Evolutionary conservation across 2,888 invertebrate genomes (phyloP), one percentile per base, ranked within the genome.

Genomic region (Linnaemya tessellans): DNA sequence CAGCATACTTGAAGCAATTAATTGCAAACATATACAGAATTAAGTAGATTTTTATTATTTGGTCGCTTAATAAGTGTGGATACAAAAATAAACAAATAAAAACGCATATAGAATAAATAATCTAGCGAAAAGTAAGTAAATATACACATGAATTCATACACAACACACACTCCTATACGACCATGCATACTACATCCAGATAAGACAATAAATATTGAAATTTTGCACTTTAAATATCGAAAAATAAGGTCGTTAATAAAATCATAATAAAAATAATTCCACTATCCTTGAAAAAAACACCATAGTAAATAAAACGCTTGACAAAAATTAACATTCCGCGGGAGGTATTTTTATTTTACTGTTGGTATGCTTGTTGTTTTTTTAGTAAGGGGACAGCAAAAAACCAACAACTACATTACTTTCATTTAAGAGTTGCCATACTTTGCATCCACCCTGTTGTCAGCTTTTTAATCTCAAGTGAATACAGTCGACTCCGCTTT

Each of bases 141-240:
- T 13, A 49, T 8, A n/a, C 30, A 30, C 30, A 30, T 30, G 30
- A 30, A 30, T 30, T 30, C 30, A 30, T 3, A 30, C 5, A 2
- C 30, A 3, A 30, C 5, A 30, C 30, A 30, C 30, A 30, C 30
- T 30, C 2, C 3, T 30, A 30, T 30, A 5, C 5, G 30, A 3
- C 3, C 5, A 30, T 30, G 30, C 5, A 5, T 30, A 5, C 30
- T 5, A 30, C 30, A 30, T 30, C 30, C 5, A 35, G 35, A 38
- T 49, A 49, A 49, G 10, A 62, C 3, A 35, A 60, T 2, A n/a
- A 62, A 1, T 20, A 73, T 41, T 22, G 22, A 18, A 25, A 41
- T 70, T 56, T 60, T 30, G 60, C 11, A 35, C 49, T 73, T 49
- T 60, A 60, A 60, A 71, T 71, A 60, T 51, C n/a, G 8, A 60